Evolutionary conservation across 1,140 invertebrate species (phyloP).

Genomic region (Grapholita molesta): DNA sequence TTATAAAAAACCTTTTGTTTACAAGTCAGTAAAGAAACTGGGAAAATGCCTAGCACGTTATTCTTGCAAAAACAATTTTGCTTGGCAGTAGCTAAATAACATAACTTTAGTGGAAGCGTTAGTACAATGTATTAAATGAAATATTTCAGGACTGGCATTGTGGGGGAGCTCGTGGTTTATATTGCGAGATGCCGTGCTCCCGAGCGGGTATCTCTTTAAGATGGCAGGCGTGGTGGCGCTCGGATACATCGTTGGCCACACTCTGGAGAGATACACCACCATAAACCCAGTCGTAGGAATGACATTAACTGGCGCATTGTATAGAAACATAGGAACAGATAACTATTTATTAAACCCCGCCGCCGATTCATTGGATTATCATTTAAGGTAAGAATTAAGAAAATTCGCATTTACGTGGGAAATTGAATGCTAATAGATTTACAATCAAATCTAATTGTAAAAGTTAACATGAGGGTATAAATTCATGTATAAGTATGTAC

Average conservation of each 20-base stretch:
- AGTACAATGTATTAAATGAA: neutral
- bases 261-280: conserved; percentile 83
- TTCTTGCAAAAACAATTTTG: too few relatives aligned
- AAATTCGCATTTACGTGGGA: neutral
- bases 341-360: conserved; percentile 81
- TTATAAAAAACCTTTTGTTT: too few relatives aligned
- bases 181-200: conserved; percentile 84
- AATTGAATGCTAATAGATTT: neutral
- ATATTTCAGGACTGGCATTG: conserved; percentile 78
- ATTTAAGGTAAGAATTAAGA: conserved; percentile 54
- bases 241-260: conserved; percentile 88
- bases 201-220: conserved; percentile 87
- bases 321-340: conserved; percentile 84
- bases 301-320: conserved; percentile 87
- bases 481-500: neutral
- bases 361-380: conserved; percentile 81
- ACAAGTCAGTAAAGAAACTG: too few relatives aligned
- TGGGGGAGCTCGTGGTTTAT: conserved; percentile 87
- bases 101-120: neutral
- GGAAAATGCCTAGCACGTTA: too few relatives aligned
- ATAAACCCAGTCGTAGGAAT: conserved; percentile 92
- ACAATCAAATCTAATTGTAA: neutral
- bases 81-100: neutral
- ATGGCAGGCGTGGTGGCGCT: conserved; percentile 84
- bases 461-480: too few relatives aligned